Base-by-base conservation (phyloP, 37 sponge, comb jelly and placozoan genomes). In the Halisarca cf. caerulea region DNA sequence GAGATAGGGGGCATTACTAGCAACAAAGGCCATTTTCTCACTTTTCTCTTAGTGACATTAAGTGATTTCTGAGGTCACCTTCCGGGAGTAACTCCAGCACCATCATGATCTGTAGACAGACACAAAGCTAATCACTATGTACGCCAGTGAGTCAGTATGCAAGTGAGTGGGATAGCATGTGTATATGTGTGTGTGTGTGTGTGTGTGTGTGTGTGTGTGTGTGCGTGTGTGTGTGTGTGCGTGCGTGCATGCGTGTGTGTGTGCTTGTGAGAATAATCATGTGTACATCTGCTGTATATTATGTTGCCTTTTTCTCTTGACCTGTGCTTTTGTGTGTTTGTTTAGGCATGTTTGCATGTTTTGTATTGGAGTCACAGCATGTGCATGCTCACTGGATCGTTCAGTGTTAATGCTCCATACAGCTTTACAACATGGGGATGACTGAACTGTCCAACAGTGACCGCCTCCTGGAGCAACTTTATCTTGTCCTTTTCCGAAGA, bases 361-460 rank as follows among this genome's bases (percentile, higher is more conserved):
- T n/a, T n/a, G n/a, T n/a, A n/a, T n/a, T n/a, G n/a, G n/a, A n/a
- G n/a, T n/a, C n/a, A n/a, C n/a, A n/a, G n/a, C n/a, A n/a, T n/a
- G n/a, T n/a, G 64, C 6, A 23, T 9, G 36, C 77, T 74, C 36
- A 74, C 77, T 20, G 77, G 77, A 15, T 74, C 77, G 24, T 17
- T 74, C 24, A 74, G 20, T 2, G 77, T 74, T 42, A 74, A n/a
- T n/a, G 25, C 25, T 6, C 77, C 77, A 41, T 74, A 74, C 18
- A 74, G 25, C 36, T 43, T 39, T n/a, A 74, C 77, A 37, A 74
- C 77, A 41, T 74, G 77, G 15, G 39, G 77, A 44, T 74, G 77
- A 15, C 0, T 40, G 45, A 74, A 74, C 77, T 74, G 77, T 1
- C 77, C 77, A 41, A 74, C 41, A 38, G 41, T 41, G 9, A 43